Percentiles rank a stretch among this genome's conserved stretches.
Evolutionary conservation across 2,888 invertebrate species (phyloP).

Genomic region (Heteromyza rotundicornis): DNA sequence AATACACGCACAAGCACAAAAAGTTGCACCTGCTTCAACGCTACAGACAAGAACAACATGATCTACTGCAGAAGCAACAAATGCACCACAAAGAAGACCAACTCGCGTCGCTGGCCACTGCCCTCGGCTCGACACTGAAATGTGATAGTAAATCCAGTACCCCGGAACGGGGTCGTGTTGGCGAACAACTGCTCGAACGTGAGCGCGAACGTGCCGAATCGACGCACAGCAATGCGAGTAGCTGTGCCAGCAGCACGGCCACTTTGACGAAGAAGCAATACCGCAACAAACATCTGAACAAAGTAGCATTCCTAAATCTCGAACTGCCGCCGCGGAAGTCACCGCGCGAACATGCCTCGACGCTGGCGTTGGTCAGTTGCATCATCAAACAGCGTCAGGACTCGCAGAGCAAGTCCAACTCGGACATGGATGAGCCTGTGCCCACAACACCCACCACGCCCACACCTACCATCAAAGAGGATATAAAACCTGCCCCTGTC

Average conservation of each 20-base stretch:
- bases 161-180: constrained; percentile 39
- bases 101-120: background rate
- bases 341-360: constrained; percentile 87
- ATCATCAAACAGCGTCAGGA: constrained; percentile 65
- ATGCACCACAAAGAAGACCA: constrained; percentile 28
- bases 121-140: constrained; percentile 35
- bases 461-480: background rate
- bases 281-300: constrained; percentile 50
- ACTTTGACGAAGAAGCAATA: constrained; percentile 41
- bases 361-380: constrained; percentile 79
- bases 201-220: constrained; percentile 45
- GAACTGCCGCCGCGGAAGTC: constrained; percentile 74
- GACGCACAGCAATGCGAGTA: constrained; percentile 49
- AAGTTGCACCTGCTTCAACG: constrained; percentile 52
- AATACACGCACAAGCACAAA: constrained; percentile 47
- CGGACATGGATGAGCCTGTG: constrained; percentile 50
- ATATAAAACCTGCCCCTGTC: background rate
- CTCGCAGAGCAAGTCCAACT: constrained; percentile 53
- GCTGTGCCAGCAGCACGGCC: constrained; percentile 43
- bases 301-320: constrained; percentile 43
- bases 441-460: constrained; percentile 27
- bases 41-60: constrained; percentile 51
- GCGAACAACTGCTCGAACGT: no score
- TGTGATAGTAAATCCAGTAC: constrained; percentile 54
- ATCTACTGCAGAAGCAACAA: constrained; percentile 33